Evolutionary conservation across 1,140 invertebrate species (phyloP).

Genomic region (Nephila pilipes): DNA sequence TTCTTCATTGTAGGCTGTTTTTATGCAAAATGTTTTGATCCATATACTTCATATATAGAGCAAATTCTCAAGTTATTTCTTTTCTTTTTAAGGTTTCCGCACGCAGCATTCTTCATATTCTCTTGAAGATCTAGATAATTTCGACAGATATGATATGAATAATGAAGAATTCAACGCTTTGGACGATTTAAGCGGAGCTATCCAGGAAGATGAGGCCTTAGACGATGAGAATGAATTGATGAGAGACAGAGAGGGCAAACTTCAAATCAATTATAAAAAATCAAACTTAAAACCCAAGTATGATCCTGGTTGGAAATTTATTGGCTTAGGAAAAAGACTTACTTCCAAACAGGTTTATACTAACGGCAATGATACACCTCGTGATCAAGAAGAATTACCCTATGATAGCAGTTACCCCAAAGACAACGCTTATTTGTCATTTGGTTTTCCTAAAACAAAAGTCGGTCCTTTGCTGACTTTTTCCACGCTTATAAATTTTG

Average conservation of each 20-base stretch:
- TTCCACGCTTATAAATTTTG: constrained; percentile 65
- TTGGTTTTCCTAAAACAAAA: not conserved
- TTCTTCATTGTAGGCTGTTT: not conserved
- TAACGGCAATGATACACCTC: not conserved
- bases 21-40: not conserved
- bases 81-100: not conserved
- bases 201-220: not conserved
- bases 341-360: not conserved
- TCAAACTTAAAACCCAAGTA: constrained; percentile 65
- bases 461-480: constrained; percentile 50
- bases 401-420: not conserved
- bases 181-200: not conserved
- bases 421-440: not conserved
- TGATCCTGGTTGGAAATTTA: constrained; percentile 74
- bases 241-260: not conserved
- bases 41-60: not conserved
- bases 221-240: not conserved
- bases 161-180: constrained; percentile 58
- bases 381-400: not conserved
- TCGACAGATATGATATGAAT: not conserved
- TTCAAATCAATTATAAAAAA: constrained; percentile 39
- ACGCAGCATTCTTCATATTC: not conserved
- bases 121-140: not conserved
- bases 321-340: constrained; percentile 72
- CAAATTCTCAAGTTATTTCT: not conserved